Evolutionary conservation across 2,113 vertebrate genomes (phyloP), one percentile per base, ranked within the genome.

Genomic region (Pitta sordida): DNA sequence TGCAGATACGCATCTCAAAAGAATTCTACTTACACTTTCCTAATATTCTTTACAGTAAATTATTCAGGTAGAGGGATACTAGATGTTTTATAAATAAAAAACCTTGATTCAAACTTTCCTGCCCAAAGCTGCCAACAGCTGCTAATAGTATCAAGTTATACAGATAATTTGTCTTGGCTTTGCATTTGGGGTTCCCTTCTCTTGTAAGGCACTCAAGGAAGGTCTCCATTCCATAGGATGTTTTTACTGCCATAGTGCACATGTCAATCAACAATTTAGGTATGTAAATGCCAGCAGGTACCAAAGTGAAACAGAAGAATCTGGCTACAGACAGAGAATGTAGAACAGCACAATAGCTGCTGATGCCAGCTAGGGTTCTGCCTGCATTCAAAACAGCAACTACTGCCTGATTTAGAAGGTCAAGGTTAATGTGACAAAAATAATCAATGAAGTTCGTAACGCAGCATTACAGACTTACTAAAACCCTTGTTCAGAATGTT

Each of bases 391-490:
- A 58, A 94, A 64, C 48, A 64, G 65, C 60, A 90, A 32, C 44
- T 75, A 65, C 60, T 71, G 93, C 64, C 87, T 93, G 46, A 26
- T 69, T 88, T 88, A 86, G 58, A 48, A 83, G 88, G 62, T 92
- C 88, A 95, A 96, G 94, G 95, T 91, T 88, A 96, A 90, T 48
- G n/a, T 53, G 78, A 94, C 91, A 92, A 87, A 93, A 95, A 79
- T 51, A 91, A 95, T 94, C 93, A 94, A 94, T 93, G 48, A 74
- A 84, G 65, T 68, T 56, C 87, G 53, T 15, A 77, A 77, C 6
- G 16, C 46, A 48, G n/a, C 1, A 11, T 44, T 83, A 74, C 68
- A 55, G 51, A 62, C 51, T 80, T 46, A 39, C 34, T 91, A 63
- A 89, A 84, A 23, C 26, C 10, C 2, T 41, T 86, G 55, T 4